phyloP scores from a whole-genome alignment of 2,888 invertebrate species.

The Drosophila affinis region DNA sequence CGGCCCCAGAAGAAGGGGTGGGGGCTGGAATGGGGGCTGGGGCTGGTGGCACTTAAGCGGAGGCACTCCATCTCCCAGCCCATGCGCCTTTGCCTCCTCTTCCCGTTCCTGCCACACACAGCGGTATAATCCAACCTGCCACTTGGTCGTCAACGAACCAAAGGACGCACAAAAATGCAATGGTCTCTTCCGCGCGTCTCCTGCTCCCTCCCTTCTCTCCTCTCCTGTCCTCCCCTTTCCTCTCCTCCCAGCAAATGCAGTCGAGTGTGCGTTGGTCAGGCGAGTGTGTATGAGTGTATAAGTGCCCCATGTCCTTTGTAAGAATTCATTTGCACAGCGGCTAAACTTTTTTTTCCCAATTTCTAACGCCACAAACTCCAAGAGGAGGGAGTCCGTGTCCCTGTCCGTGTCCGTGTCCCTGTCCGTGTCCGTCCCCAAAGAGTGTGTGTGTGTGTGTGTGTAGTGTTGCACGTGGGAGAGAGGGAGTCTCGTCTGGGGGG shows the following conservation, averaged over 20 bases:
- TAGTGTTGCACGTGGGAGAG: not conserved
- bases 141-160: constrained; percentile 78
- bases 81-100: too few relatives aligned
- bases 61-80: constrained; percentile 58
- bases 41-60: constrained; percentile 66
- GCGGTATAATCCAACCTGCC: constrained; percentile 68
- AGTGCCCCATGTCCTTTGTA: constrained; percentile 67
- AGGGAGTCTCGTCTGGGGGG: constrained; percentile 31
- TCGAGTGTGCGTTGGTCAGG: constrained; percentile 35
- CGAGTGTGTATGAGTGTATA: constrained; percentile 24
- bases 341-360: constrained; percentile 77
- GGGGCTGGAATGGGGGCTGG: constrained; percentile 41
- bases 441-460: too few relatives aligned
- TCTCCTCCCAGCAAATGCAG: constrained; percentile 30
- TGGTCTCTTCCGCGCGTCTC: constrained; percentile 12
- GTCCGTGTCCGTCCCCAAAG: too few relatives aligned
- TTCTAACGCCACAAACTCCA: constrained; percentile 76
- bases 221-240: not conserved
- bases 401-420: too few relatives aligned
- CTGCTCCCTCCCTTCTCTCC: not conserved
- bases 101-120: not conserved
- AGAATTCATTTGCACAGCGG: constrained; percentile 75
- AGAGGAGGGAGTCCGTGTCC: constrained; percentile 31
- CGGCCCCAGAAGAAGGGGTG: constrained; percentile 6
- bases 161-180: constrained; percentile 71